These are phyloP conservation scores for Clivina fossor DNA, from an alignment of 2,888 invertebrate genomes.

Conservation along the genomic window DNA sequence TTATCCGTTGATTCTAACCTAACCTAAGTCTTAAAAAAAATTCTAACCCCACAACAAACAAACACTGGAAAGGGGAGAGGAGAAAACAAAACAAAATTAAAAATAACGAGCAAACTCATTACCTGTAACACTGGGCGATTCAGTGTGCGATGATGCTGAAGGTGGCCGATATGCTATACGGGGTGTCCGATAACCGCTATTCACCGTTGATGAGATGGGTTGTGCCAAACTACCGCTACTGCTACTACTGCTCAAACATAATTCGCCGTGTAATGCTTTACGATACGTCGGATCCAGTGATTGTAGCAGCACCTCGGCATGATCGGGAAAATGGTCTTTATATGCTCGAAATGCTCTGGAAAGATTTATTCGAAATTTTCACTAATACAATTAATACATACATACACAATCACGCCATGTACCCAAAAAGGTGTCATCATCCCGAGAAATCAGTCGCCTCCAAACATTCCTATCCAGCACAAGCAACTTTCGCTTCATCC, in stretches of 20 bases:
- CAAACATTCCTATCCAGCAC: too few relatives aligned
- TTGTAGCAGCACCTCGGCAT: constrained; percentile 81
- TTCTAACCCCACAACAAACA: too few relatives aligned
- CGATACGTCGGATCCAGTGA: constrained; percentile 79
- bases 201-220: constrained; percentile 34
- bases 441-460: too few relatives aligned
- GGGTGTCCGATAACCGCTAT: constrained; percentile 49
- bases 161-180: constrained; percentile 50
- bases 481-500: too few relatives aligned
- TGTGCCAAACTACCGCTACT: constrained; percentile 57
- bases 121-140: constrained; percentile 56
- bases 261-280: constrained; percentile 60
- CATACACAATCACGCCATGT: too few relatives aligned
- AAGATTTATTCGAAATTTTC: constrained; percentile 34
- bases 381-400: constrained; percentile 15
- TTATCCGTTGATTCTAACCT: too few relatives aligned
- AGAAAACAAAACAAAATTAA: too few relatives aligned
- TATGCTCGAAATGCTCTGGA: constrained; percentile 87
- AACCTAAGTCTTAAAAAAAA: too few relatives aligned
- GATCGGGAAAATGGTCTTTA: constrained; percentile 85
- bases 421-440: too few relatives aligned
- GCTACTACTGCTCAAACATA: constrained; percentile 61
- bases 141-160: constrained; percentile 44
- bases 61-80: too few relatives aligned
- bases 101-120: constrained; percentile 29